Base-by-base conservation (phyloP, 2,888 invertebrate species). In the Eumerus sabulonum region DNA sequence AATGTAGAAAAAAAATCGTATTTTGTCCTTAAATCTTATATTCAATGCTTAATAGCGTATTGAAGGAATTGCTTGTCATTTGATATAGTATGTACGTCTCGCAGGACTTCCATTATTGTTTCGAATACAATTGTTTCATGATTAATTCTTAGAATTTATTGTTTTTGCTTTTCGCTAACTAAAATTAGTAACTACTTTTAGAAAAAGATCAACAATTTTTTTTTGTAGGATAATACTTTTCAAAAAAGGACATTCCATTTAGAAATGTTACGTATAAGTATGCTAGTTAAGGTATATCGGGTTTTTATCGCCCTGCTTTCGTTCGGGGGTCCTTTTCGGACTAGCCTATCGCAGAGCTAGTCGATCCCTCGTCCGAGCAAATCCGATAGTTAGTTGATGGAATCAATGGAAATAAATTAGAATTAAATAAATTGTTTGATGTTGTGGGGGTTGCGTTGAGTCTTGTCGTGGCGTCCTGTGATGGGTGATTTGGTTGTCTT, bases 11-110 rank as follows among this genome's bases (percentile, higher is more conserved):
- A 77, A 77, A 77, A n/a, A n/a, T n/a, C 7, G 2, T 7, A 27
- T 27, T 27, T 27, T 27, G 56, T 73, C 14, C 56, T 72, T 72
- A 72, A 19, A 56, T 35, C n/a, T n/a, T n/a, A n/a, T n/a, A n/a
- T n/a, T n/a, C 38, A 18, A 71, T 66, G 54, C 50, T 44, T 38
- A 53, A 36, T 42, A 44, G 57, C 45, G 62, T 67, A 40, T 40
- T 35, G 36, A 73, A 68, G 67, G 47, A 77, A 77, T 77, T 77
- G 77, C 77, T 77, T 77, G 73, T 77, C 73, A 77, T 17, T 38
- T 73, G 77, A 77, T 77, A 77, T 77, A 60, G 68, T 70, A 76
- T 76, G 57, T 77, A 62, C n/a, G n/a, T 44, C 66, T 71, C 38
- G 40, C 36, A 47, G 38, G 35, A 56, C 14, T n/a, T 18, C 40